phyloP scores from a whole-genome alignment of 1,140 invertebrate genomes.

The Cyphomyrmex costatus region DNA sequence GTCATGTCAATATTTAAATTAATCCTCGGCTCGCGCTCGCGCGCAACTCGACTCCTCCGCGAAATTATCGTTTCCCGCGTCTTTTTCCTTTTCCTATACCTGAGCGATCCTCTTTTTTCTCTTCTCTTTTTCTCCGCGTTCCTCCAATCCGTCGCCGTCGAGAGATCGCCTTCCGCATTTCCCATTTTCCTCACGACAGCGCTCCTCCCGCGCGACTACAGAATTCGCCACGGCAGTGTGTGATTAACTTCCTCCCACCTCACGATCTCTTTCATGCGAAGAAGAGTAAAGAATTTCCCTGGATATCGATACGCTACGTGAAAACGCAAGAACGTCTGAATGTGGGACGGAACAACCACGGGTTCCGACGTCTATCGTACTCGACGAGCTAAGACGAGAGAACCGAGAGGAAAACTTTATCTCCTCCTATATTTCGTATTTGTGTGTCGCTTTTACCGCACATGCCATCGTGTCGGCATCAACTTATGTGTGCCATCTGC shows the following conservation, averaged over 20 bases:
- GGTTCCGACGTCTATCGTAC: neutral
- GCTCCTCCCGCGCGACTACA: neutral
- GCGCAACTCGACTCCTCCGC: neutral
- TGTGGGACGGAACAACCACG: neutral
- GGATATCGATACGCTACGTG: conserved; percentile 25
- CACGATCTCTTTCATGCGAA: conserved; percentile 26
- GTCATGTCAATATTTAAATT: conserved; percentile 77
- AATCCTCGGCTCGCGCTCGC: conserved; percentile 63
- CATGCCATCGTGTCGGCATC: conserved; percentile 2
- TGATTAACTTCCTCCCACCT: conserved; percentile 46
- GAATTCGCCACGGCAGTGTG: conserved; percentile 32
- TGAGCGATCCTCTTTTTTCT: neutral
- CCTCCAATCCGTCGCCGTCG: neutral
- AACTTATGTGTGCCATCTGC: conserved; percentile 27
- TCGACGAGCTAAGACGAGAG: neutral
- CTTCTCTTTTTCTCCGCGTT: neutral
- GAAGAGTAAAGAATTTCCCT: neutral
- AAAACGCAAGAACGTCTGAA: conserved; percentile 13
- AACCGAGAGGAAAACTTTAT: conserved; percentile 27
- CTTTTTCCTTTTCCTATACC: neutral
- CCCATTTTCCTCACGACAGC: conserved; percentile 48
- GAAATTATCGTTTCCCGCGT: conserved; percentile 66
- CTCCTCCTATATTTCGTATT: conserved; percentile 20
- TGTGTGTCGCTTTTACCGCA: neutral
- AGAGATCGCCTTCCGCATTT: conserved; percentile 26